A percentile compares a stretch with the other conserved stretches of the same genome.
phyloP scores from a whole-genome alignment of 2,888 invertebrate species.

The Vesta saturnalis region DNA sequence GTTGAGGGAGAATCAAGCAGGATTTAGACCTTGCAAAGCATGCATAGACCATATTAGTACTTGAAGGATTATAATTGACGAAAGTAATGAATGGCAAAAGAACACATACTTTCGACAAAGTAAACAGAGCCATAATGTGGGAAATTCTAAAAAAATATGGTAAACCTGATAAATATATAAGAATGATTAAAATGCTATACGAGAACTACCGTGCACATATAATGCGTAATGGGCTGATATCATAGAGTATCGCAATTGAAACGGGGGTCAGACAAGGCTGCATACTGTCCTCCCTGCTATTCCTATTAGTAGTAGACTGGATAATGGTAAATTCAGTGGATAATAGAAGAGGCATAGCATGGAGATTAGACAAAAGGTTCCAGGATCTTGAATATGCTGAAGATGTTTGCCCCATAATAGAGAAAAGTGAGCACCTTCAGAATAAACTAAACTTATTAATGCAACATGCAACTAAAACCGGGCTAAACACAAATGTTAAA shows the following conservation, averaged over 20 bases:
- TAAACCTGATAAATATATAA: no score
- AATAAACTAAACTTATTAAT: no score
- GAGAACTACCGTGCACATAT: no score
- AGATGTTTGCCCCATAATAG: background rate
- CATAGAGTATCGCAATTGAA: background rate
- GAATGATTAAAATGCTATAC: no score
- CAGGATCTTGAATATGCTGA: background rate
- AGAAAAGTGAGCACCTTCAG: background rate
- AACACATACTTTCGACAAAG: background rate
- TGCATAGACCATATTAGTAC: background rate
- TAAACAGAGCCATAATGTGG: no score
- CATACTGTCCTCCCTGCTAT: background rate
- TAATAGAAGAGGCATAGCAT: conserved; percentile 1
- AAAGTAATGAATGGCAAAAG: no score
- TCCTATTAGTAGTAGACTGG: no score
- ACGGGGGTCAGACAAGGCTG: conserved; percentile 1
- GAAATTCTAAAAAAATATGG: no score
- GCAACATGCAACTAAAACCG: no score
- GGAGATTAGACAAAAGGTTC: background rate
- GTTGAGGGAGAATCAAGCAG: no score
- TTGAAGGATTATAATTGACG: background rate
- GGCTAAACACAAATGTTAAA: no score
- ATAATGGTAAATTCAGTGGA: conserved; percentile 6
- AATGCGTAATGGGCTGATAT: no score
- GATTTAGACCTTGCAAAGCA: background rate